Base-by-base conservation (phyloP, 35 echinoderm and acorn worm species). In the Lytechinus pictus region DNA sequence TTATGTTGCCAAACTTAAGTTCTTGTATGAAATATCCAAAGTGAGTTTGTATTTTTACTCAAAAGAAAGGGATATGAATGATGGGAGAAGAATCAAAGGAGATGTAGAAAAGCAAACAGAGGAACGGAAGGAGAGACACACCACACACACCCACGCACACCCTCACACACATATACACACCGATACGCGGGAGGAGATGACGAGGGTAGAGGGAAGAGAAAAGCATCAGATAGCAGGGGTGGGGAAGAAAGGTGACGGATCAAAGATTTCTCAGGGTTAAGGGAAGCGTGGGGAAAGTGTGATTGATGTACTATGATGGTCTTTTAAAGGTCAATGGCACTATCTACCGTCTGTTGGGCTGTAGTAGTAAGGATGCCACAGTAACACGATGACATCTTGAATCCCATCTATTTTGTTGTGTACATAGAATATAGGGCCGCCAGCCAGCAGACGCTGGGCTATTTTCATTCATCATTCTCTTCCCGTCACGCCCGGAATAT, bases 241-340 rank as follows among this genome's bases (percentile, higher is more conserved):
- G 66, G 66, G 66, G 57, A 16, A 60, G 57, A 60, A 2, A 10
- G 57, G 10, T 3, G 57, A 16, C 10, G 2, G 16, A 12, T n/a
- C n/a, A n/a, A n/a, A n/a, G n/a, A n/a, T 12, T 60, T 12, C 10
- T 60, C 6, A 60, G 16, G 16, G 57, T 12, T 60, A 16, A 16
- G 16, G 66, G 66, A 79, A 79, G 66, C 66, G 66, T 79, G 19
- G 66, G 19, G 66, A 79, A 24, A 79, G 19, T n/a, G 66, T 79
- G 66, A 79, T 79, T 79, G 66, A 79, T 79, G 66, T 79, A 79
- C 66, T 79, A 24, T 79, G 66, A 79, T 79, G 66, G 66, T 79
- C 66, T 79, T 79, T 2, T 79, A 79, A 79, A 79, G 66, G 66
- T 79, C 66, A 79, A 79, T 79, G 66, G 66, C 66, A 79, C 66